phyloP scores from a whole-genome alignment of 2,888 invertebrate species.

The Poecilus cupreus region DNA sequence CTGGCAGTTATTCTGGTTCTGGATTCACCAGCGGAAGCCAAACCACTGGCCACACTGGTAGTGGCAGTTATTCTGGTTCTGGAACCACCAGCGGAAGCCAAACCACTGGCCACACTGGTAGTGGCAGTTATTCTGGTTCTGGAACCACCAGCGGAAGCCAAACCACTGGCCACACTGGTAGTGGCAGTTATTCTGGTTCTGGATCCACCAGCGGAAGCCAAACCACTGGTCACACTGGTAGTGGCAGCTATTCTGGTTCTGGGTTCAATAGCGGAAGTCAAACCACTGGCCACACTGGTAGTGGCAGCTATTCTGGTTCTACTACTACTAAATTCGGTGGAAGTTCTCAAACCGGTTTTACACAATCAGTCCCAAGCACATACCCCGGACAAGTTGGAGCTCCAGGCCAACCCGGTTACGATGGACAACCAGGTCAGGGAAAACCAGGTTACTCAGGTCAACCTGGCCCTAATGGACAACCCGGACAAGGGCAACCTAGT shows the following conservation, averaged over 20 bases:
- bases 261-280: background rate
- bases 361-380: background rate
- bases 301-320: background rate
- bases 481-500: constrained; percentile 27
- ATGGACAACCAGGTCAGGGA: background rate
- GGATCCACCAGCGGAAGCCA: background rate
- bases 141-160: background rate
- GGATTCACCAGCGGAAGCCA: background rate
- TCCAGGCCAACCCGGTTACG: background rate
- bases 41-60: too few relatives aligned
- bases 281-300: background rate
- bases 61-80: background rate
- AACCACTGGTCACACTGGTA: background rate
- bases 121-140: background rate
- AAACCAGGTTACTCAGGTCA: constrained; percentile 6
- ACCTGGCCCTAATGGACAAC: constrained; percentile 13
- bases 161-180: background rate
- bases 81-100: background rate
- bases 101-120: background rate
- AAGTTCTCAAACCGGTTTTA: background rate
- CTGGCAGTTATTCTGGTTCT: background rate
- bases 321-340: background rate
- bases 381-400: constrained; percentile 10
- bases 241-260: background rate
- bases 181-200: background rate